A percentile compares a stretch with the other conserved stretches of the same genome.
phyloP scores from a whole-genome alignment of 1,140 invertebrate species.

The Temnothorax longispinosus region DNA sequence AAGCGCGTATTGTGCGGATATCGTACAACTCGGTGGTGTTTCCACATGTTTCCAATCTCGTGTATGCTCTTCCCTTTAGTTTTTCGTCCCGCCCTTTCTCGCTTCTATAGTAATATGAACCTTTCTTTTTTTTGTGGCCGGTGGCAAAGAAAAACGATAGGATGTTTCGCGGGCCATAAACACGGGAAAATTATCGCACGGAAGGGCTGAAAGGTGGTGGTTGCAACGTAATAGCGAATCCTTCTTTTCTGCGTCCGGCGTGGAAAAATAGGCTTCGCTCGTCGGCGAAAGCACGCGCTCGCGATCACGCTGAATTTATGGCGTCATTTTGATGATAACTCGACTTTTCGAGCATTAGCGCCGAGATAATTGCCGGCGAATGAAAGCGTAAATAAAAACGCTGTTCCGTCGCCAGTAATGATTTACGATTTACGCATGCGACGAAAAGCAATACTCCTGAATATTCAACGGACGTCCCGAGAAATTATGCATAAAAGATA shows the following conservation, averaged over 20 bases:
- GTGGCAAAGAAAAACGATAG: conserved; percentile 65
- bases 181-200: conserved; percentile 76
- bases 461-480: conserved; percentile 3
- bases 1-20: not conserved
- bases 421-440: conserved; percentile 25
- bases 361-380: conserved; percentile 30
- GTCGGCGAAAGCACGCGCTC: conserved; percentile 7
- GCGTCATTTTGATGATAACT: conserved; percentile 15
- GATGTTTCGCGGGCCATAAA: conserved; percentile 70
- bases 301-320: conserved; percentile 48
- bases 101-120: not conserved
- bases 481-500: not conserved
- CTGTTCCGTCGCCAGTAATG: conserved; percentile 5
- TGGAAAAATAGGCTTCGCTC: conserved; percentile 49
- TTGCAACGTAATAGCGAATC: conserved; percentile 58
- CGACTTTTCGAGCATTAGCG: conserved; percentile 11
- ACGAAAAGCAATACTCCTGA: conserved; percentile 24
- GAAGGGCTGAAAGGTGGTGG: conserved; percentile 65
- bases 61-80: conserved; percentile 45
- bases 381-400: conserved; percentile 4
- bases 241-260: conserved; percentile 49
- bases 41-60: conserved; percentile 51
- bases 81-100: not conserved
- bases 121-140: conserved; percentile 48
- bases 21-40: conserved; percentile 2